Evolutionary conservation across 2,888 invertebrate species (phyloP).

Genomic region (Drosophila phalerata): DNA sequence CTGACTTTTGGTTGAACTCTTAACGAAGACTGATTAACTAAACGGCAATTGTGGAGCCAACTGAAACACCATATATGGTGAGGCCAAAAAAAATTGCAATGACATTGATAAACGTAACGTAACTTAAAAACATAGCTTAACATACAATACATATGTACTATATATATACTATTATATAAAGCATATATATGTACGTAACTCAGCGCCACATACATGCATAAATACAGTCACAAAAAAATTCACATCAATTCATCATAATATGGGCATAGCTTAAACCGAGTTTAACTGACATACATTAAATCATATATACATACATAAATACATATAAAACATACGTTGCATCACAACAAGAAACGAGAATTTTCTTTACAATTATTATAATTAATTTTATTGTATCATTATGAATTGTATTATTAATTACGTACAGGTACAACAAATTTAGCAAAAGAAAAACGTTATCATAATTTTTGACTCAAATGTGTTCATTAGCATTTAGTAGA

Average conservation of each 20-base stretch:
- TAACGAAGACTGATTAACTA: slow-evolving; percentile 83
- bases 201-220: slow-evolving; percentile 19
- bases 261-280: slow-evolving; percentile 77
- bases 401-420: slow-evolving; percentile 43
- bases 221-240: slow-evolving; percentile 54
- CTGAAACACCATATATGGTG: slow-evolving; percentile 75
- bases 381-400: slow-evolving; percentile 40
- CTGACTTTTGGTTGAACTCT: slow-evolving; percentile 82
- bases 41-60: slow-evolving; percentile 78
- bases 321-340: slow-evolving; percentile 30
- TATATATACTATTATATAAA: slow-evolving; percentile 27
- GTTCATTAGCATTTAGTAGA: slow-evolving; percentile 84
- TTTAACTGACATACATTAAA: slow-evolving; percentile 63
- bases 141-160: slow-evolving; percentile 41
- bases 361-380: slow-evolving; percentile 32
- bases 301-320: slow-evolving; percentile 18
- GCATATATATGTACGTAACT: slow-evolving; percentile 31
- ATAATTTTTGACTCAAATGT: slow-evolving; percentile 78
- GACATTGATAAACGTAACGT: slow-evolving; percentile 75
- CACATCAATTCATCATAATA: slow-evolving; percentile 52
- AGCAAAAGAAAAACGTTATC: slow-evolving; percentile 38
- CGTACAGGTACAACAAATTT: slow-evolving; percentile 25
- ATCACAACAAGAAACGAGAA: slow-evolving; percentile 30
- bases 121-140: slow-evolving; percentile 71
- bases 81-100: slow-evolving; percentile 75